Evolutionary conservation across 1,140 invertebrate species (phyloP).

Genomic region (Amyelois transitella): DNA sequence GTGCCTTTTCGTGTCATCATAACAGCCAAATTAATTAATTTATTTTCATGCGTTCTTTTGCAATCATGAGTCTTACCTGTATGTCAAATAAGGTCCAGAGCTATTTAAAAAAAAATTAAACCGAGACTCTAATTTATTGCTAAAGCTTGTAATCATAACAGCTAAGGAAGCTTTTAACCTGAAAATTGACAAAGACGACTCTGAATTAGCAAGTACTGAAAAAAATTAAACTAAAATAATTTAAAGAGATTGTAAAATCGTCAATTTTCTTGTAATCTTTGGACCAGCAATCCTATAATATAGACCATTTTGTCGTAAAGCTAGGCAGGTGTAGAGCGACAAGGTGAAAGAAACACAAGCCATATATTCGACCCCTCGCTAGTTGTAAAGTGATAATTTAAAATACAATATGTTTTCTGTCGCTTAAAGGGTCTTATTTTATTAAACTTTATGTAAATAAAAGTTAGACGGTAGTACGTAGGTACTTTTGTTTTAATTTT

Average conservation of each 20-base stretch:
- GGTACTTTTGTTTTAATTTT: background rate
- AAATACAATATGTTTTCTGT: background rate
- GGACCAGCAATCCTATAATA: background rate
- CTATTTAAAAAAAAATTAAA: too few relatives aligned
- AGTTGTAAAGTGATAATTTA: background rate
- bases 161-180: too few relatives aligned
- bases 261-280: background rate
- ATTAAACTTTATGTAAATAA: background rate
- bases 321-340: background rate
- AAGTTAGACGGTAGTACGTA: background rate
- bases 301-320: background rate
- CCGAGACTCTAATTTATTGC: too few relatives aligned
- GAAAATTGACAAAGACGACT: too few relatives aligned
- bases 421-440: background rate
- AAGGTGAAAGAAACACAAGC: background rate
- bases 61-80: too few relatives aligned
- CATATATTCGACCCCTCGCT: background rate
- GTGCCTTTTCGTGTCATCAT: too few relatives aligned
- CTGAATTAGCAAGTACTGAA: too few relatives aligned
- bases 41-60: too few relatives aligned
- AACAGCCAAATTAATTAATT: too few relatives aligned
- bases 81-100: too few relatives aligned
- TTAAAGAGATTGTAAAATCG: background rate
- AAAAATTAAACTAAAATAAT: too few relatives aligned
- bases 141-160: too few relatives aligned